A percentile compares a stretch with the other conserved stretches of the same genome.
Conservation (phyloP, 2,888 invertebrate species). For the Sphinx pinastri region DNA sequence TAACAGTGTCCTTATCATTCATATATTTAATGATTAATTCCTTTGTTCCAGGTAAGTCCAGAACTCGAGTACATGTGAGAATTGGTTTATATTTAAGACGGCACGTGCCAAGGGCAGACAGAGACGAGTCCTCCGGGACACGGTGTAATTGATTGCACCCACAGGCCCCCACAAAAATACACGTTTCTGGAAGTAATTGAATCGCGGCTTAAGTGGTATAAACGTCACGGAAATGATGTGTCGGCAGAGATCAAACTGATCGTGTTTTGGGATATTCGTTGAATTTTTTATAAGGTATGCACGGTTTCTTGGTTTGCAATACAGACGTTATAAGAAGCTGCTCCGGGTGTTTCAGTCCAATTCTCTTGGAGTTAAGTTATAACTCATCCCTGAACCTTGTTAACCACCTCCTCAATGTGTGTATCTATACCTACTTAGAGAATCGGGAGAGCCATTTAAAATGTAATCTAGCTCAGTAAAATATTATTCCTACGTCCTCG, state of each 20-base stretch:
- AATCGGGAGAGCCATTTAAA: too few relatives aligned
- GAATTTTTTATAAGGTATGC: neutral
- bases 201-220: neutral
- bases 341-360: too few relatives aligned
- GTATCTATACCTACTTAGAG: too few relatives aligned
- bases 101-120: neutral
- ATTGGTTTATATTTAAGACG: neutral
- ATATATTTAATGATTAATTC: neutral
- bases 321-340: too few relatives aligned
- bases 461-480: too few relatives aligned
- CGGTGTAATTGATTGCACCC: slow-evolving; percentile 11
- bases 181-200: neutral
- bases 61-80: neutral
- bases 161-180: neutral
- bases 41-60: neutral
- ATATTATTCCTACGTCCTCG: too few relatives aligned
- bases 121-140: slow-evolving; percentile 1
- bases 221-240: neutral
- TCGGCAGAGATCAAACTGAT: neutral
- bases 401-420: too few relatives aligned
- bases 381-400: too few relatives aligned
- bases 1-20: too few relatives aligned
- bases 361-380: too few relatives aligned
- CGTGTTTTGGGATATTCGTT: neutral
- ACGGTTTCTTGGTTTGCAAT: too few relatives aligned